These are phyloP conservation scores for Chrysoperla carnea DNA, from an alignment of 1,140 invertebrate species.

Conservation along the genomic window DNA sequence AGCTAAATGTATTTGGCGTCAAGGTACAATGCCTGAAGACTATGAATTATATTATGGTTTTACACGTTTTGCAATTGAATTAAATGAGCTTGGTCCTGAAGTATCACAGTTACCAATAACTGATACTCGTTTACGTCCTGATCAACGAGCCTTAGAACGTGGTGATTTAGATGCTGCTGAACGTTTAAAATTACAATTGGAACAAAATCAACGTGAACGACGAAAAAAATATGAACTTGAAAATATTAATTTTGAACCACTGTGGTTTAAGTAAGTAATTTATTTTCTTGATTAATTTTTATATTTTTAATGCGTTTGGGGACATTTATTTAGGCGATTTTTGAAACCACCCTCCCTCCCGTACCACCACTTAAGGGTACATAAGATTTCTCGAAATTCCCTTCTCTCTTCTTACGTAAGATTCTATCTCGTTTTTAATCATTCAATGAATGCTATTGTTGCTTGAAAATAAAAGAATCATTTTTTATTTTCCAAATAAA, in stretches of 20 bases:
- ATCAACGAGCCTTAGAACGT: conserved; percentile 50
- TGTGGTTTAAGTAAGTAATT: conserved; percentile 42
- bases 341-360: too few species aligned
- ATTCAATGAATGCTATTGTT: too few species aligned
- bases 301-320: too few species aligned
- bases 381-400: too few species aligned
- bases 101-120: conserved; percentile 46
- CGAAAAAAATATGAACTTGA: conserved; percentile 39
- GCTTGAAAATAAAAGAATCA: too few species aligned
- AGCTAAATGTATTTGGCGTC: conserved; percentile 57
- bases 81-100: conserved; percentile 60
- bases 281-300: too few species aligned
- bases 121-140: conserved; percentile 43
- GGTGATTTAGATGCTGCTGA: conserved; percentile 57
- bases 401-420: too few species aligned
- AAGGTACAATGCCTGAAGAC: conserved; percentile 63
- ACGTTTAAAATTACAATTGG: conserved; percentile 44
- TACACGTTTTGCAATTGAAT: conserved; percentile 67
- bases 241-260: conserved; percentile 28
- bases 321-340: too few species aligned
- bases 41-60: conserved; percentile 72
- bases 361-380: too few species aligned
- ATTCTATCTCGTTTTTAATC: too few species aligned
- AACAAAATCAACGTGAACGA: conserved; percentile 47
- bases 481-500: too few species aligned